These are phyloP conservation scores for Carassius carassius DNA, from an alignment of 2,113 vertebrate genomes.

Conservation along the genomic window DNA sequence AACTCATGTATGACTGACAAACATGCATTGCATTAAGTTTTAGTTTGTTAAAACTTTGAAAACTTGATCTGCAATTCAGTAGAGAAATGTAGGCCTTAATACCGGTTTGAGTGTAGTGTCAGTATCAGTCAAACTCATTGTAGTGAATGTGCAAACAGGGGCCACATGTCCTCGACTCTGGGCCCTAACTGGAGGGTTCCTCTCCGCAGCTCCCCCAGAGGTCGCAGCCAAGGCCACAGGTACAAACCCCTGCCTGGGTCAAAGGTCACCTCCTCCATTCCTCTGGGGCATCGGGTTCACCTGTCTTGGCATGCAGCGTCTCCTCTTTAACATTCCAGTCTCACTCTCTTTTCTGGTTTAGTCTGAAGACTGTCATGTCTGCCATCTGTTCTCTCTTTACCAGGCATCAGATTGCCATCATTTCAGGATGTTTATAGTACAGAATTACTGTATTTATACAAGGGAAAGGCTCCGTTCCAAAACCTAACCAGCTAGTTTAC, in stretches of 20 bases:
- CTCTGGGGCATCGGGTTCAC: slow-evolving; percentile 28
- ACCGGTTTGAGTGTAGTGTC: background rate
- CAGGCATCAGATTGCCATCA: background rate
- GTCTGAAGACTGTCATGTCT: background rate
- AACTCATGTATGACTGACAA: background rate
- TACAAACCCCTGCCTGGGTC: slow-evolving; percentile 66
- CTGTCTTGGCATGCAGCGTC: slow-evolving; percentile 29
- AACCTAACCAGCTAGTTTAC: background rate
- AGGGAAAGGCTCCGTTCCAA: background rate
- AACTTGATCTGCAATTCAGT: too few species aligned
- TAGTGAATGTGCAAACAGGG: slow-evolving; percentile 82
- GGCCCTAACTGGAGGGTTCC: slow-evolving; percentile 94
- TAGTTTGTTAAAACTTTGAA: background rate
- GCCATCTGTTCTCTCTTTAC: slow-evolving; percentile 6
- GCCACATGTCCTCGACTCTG: slow-evolving; percentile 90
- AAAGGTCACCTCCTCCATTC: slow-evolving; percentile 26
- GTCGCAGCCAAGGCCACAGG: slow-evolving; percentile 89
- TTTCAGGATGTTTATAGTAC: background rate
- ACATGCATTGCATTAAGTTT: background rate
- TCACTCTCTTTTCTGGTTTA: background rate
- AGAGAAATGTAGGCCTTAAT: too few species aligned
- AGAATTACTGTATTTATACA: background rate
- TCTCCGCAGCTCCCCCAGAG: slow-evolving; percentile 85
- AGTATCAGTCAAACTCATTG: slow-evolving; percentile 50
- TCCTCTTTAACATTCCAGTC: slow-evolving; percentile 7